A percentile compares a stretch with the other conserved stretches of the same genome.
phyloP scores from a whole-genome alignment of 2,797 vertebrate species.

The Urosaurus nigricauda region DNA sequence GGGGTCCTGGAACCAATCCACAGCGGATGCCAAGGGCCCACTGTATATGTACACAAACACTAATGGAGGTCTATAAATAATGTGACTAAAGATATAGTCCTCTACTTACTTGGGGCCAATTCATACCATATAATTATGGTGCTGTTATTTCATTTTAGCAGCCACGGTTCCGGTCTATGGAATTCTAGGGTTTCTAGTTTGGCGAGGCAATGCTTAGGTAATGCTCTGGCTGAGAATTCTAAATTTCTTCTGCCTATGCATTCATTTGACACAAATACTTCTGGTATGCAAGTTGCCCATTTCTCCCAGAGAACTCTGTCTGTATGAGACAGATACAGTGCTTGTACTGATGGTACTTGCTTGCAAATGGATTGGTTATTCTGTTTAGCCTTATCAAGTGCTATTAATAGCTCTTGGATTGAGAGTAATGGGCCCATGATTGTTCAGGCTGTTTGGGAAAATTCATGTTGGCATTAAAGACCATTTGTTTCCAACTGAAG shows the following conservation, averaged over 20 bases:
- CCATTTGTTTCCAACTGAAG: constrained; percentile 55
- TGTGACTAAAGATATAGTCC: not conserved
- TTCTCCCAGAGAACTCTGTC: constrained; percentile 21
- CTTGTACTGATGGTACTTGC: constrained; percentile 46
- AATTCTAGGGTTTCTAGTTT: no score
- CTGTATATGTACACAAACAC: not conserved
- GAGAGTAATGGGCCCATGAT: constrained; percentile 42
- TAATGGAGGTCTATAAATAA: not conserved
- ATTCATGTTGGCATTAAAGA: constrained; percentile 65
- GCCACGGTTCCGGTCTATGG: no score
- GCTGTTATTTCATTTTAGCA: no score
- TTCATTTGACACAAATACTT: not conserved
- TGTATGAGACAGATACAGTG: constrained; percentile 17
- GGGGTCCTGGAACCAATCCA: no score
- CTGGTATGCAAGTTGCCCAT: constrained; percentile 17
- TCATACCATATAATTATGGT: no score
- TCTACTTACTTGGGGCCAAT: not conserved
- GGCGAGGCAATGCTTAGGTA: no score
- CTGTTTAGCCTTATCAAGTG: constrained; percentile 58
- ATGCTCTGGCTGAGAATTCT: not conserved
- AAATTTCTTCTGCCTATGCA: not conserved
- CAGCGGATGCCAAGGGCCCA: no score
- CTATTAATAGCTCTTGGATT: constrained; percentile 49
- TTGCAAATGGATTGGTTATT: constrained; percentile 45
- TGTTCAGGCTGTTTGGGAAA: constrained; percentile 64